A percentile compares a stretch with the other conserved stretches of the same genome.
phyloP scores from a whole-genome alignment of 2,113 vertebrate species.

The Lepus timidus region DNA sequence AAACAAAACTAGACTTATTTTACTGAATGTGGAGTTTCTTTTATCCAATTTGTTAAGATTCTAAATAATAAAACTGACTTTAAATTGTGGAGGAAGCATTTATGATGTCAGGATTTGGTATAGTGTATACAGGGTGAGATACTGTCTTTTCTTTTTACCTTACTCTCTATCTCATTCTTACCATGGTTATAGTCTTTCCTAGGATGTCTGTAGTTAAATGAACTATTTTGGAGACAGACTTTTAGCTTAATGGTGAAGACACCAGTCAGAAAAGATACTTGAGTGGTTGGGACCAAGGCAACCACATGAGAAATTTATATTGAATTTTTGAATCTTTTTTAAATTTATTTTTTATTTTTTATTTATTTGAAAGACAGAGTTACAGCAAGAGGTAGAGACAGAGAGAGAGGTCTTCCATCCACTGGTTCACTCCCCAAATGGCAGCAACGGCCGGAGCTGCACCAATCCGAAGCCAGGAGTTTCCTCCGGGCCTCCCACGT shows the following conservation, averaged over 20 bases:
- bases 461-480: too few species aligned
- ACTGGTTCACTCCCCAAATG: too few species aligned
- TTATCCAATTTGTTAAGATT: background rate
- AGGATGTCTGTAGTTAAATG: background rate
- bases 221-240: background rate
- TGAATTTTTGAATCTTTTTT: too few species aligned
- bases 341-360: too few species aligned
- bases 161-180: background rate
- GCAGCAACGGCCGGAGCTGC: too few species aligned
- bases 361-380: too few species aligned
- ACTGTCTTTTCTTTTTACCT: background rate
- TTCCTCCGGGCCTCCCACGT: too few species aligned
- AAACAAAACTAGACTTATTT: background rate
- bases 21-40: background rate
- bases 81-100: background rate
- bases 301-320: too few species aligned
- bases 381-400: too few species aligned
- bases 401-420: too few species aligned
- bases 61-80: background rate
- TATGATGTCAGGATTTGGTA: background rate
- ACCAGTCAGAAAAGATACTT: too few species aligned
- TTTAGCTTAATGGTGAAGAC: background rate
- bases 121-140: background rate
- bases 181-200: background rate
- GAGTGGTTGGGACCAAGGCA: too few species aligned